Evolutionary conservation across 2,113 vertebrate genomes (phyloP), one percentile per base, ranked within the genome.

Genomic region (Protobothrops mucrosquamatus): DNA sequence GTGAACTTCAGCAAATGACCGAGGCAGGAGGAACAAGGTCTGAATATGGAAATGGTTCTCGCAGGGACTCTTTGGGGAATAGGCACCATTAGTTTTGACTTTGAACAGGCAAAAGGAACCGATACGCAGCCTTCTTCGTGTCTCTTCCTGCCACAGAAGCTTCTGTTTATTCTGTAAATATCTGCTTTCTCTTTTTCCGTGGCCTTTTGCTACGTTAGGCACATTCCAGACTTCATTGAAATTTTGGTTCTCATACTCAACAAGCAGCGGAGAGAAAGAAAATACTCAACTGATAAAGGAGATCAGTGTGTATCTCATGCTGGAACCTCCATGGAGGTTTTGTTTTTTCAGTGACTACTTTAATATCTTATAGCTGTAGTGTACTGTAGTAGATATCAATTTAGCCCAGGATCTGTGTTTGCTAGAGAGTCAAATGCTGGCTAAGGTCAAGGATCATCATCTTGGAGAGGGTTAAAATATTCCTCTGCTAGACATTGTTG

Each of bases 191-290:
- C 98, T 98, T 99, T 98, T 96, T 97, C 97, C 97, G 96, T 96
- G 95, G 95, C 95, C 96, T 96, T 96, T 96, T 98, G 97, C 97
- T 97, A 97, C 97, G 95, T 97, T 96, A 96, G 97, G 96, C 98
- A 98, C 97, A 97, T 97, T 98, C 96, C 98, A 98, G 98, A 98
- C 97, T 98, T 97, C 97, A 97, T 95, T 97, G 97, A 98, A 98
- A 99, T 98, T 99, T 99, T 99, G 98, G 98, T 98, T 99, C 98
- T 97, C 98, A 99, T 99, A 99, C 99, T 99, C 98, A 99, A 99
- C 98, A 97, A 98, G 98, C 95, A 96, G 54, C 2, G 24, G 96
- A 94, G 96, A 26, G 14, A 11, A 54, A 94, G 97, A 96, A 96
- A 91, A 94, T 95, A 98, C n/a, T 14, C 98, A 99, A 99, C 99